These are phyloP conservation scores for Gibbula magus DNA, from an alignment of 2,888 invertebrate species.

Conservation along the genomic window DNA sequence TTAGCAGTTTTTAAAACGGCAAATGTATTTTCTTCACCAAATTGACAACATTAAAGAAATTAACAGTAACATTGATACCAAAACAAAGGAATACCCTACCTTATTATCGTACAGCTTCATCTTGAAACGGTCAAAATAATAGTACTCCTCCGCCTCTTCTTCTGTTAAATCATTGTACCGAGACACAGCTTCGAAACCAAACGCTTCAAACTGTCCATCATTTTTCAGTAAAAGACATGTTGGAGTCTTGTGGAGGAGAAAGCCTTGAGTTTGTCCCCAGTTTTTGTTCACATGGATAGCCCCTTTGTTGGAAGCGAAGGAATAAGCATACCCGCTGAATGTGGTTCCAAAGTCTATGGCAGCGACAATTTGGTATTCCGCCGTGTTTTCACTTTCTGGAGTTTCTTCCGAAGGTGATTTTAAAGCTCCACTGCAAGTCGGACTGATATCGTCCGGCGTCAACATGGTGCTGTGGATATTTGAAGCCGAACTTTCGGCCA, in stretches of 20 bases:
- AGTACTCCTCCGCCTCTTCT: constrained; percentile 63
- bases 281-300: constrained; percentile 68
- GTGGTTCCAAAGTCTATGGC: constrained; percentile 70
- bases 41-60: too few species aligned
- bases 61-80: too few species aligned
- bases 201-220: constrained; percentile 65
- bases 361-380: constrained; percentile 63
- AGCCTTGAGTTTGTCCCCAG: constrained; percentile 69
- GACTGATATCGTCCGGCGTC: not conserved
- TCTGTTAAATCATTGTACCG: constrained; percentile 65
- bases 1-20: too few species aligned
- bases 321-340: constrained; percentile 69
- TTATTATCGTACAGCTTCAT: constrained; percentile 70
- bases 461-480: not conserved
- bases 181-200: constrained; percentile 68
- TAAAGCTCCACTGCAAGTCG: not conserved
- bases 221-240: constrained; percentile 65
- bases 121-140: constrained; percentile 68
- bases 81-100: constrained; percentile 40
- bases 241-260: constrained; percentile 68
- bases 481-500: constrained; percentile 11
- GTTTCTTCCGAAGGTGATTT: constrained; percentile 9
- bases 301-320: constrained; percentile 61
- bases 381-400: constrained; percentile 34
- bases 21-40: too few species aligned